Percentiles rank a stretch among this genome's conserved stretches.
Evolutionary conservation across 2,888 invertebrate species (phyloP).

Genomic region (Scrobipalpa atriplicella): DNA sequence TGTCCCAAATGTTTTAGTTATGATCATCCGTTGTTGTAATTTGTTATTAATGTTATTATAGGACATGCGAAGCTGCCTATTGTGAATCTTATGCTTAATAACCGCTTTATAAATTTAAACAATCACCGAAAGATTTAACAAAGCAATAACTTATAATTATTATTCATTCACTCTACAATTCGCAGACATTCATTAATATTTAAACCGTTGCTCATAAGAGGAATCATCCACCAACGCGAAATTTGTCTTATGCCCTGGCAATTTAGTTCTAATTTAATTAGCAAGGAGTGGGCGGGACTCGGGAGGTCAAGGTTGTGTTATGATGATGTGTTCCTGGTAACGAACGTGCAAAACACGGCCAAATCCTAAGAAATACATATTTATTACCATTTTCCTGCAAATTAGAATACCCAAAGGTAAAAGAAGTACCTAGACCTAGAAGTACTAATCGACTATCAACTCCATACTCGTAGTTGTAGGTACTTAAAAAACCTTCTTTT

Average conservation of each 20-base stretch:
- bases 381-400: no score
- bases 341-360: neutral
- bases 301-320: neutral
- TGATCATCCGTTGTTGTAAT: no score
- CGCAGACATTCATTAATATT: slow-evolving; percentile 5
- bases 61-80: no score
- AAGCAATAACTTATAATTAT: neutral
- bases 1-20: no score
- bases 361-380: neutral
- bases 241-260: slow-evolving; percentile 13
- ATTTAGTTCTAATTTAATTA: slow-evolving; percentile 27
- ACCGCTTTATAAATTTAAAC: neutral
- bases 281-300: slow-evolving; percentile 4
- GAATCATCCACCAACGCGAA: slow-evolving; percentile 14
- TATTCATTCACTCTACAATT: neutral
- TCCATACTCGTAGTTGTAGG: no score
- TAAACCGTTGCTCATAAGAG: slow-evolving; percentile 10
- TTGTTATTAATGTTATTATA: no score
- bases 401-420: no score
- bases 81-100: no score
- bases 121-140: neutral
- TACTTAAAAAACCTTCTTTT: no score
- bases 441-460: no score
- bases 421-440: no score
- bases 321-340: slow-evolving; percentile 20